Evolutionary conservation across 2,797 vertebrate genomes (phyloP).

Genomic region (Thamnophis elegans): DNA sequence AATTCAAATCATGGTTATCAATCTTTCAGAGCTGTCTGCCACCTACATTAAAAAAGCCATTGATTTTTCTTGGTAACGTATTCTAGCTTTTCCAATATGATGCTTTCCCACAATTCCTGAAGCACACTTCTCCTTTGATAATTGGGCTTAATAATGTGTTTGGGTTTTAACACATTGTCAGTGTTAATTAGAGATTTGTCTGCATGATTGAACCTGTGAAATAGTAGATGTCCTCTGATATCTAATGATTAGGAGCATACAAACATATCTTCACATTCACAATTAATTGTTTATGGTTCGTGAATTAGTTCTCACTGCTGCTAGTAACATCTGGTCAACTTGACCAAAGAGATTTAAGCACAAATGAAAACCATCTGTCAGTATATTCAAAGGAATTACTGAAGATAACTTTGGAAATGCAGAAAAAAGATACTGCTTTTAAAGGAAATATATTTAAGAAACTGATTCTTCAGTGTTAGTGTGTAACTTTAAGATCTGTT

Average conservation of each 20-base stretch:
- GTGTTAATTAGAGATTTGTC: conserved; percentile 34
- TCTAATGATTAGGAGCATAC: not conserved
- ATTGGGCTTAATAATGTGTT: not conserved
- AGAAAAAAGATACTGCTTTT: not conserved
- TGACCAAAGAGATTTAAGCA: not conserved
- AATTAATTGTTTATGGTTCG: conserved; percentile 1
- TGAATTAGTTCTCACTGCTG: not conserved
- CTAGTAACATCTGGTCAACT: not conserved
- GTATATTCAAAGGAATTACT: not conserved
- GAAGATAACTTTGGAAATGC: not conserved
- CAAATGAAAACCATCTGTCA: not conserved
- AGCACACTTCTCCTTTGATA: not conserved
- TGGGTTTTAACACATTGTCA: conserved; percentile 30
- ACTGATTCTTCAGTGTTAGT: not conserved
- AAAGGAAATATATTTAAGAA: not conserved
- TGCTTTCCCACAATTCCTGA: not conserved
- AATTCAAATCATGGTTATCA: not conserved
- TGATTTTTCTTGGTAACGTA: conserved; percentile 15
- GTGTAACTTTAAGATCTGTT: not conserved
- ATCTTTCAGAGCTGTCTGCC: not conserved
- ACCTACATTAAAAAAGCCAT: not conserved
- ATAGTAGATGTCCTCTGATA: not conserved
- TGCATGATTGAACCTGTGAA: conserved; percentile 19
- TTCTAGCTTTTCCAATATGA: not conserved
- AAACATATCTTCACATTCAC: not conserved